Evolutionary conservation across 2,797 vertebrate species (phyloP), one percentile per base, ranked within the genome.

Genomic region (Luscinia luscinia): DNA sequence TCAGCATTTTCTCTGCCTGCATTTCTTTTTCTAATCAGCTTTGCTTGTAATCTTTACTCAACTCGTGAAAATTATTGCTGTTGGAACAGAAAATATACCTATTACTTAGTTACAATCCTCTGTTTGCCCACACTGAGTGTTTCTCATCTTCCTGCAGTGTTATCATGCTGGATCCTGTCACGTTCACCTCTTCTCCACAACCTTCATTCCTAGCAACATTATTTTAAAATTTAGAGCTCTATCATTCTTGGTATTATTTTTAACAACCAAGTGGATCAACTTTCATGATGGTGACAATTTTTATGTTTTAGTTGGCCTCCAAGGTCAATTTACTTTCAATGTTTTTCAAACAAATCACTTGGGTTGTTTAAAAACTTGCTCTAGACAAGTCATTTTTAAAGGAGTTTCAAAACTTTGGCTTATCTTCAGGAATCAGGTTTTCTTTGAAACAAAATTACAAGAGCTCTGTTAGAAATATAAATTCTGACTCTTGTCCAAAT

Each of bases 1-100:
- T 82, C 83, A 91, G 67, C 41, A 11, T 91, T 94, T 89, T 73
- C 52, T 69, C 80, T 90, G 36, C 63, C 70, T 78, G 21, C 38
- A 48, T 19, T 67, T 94, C 66, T 69, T 63, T 54, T 63, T 66
- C 58, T 84, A 91, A 96, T 91, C 80, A 96, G 58, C 74, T 94
- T 81, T 84, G 54, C 74, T 84, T 88, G 80, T 61, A 79, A 74
- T 89, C 85, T 90, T 79, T 52, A 45, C n/a, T 66, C 67, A 77
- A 32, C 63, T 87, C 93, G 5, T 52, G 63, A 62, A 94, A 95
- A 96, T 87, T 46, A 89, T 40, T 67, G 52, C 30, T 87, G 85
- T 84, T 52, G 84, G 81, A 70, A 41, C 32, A 82, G 67, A n/a
- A 89, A 87, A 74, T 57, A 9, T 45, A 76, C 67, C 89, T 90